These are phyloP conservation scores for Tokudaia tokunoshimensis DNA, from an alignment of 2,797 vertebrate species.

Conservation along the genomic window DNA sequence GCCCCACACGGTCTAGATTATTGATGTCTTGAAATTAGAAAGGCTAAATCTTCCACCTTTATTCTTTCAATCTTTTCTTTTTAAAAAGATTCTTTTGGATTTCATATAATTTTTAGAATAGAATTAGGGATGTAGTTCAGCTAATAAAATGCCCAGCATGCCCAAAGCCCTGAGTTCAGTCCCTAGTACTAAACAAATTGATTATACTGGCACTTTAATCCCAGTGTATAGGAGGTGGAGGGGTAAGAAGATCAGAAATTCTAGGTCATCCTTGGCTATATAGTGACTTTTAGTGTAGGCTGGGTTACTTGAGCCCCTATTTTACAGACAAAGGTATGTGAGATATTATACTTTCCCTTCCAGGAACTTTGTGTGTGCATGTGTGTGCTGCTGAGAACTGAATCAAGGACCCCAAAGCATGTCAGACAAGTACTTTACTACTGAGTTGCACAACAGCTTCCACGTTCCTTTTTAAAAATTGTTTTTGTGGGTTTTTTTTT, in stretches of 20 bases:
- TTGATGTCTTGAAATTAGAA: background rate
- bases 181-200: background rate
- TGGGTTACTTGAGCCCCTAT: background rate
- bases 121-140: background rate
- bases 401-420: background rate
- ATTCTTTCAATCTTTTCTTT: background rate
- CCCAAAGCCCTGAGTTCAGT: background rate
- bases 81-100: background rate
- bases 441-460: background rate
- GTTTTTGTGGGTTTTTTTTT: background rate
- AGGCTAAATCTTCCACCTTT: background rate
- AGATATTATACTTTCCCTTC: background rate
- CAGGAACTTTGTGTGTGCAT: background rate
- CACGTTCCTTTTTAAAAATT: background rate
- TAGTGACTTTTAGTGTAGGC: background rate
- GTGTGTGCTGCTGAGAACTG: background rate
- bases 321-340: background rate
- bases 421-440: background rate
- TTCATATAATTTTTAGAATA: background rate
- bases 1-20: background rate
- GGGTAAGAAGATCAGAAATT: background rate
- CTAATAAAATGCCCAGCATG: background rate
- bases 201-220: background rate
- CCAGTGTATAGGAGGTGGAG: background rate
- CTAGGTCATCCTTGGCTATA: background rate